Evolutionary conservation across 1,140 invertebrate genomes (phyloP).

Genomic region (Agrilus planipennis): DNA sequence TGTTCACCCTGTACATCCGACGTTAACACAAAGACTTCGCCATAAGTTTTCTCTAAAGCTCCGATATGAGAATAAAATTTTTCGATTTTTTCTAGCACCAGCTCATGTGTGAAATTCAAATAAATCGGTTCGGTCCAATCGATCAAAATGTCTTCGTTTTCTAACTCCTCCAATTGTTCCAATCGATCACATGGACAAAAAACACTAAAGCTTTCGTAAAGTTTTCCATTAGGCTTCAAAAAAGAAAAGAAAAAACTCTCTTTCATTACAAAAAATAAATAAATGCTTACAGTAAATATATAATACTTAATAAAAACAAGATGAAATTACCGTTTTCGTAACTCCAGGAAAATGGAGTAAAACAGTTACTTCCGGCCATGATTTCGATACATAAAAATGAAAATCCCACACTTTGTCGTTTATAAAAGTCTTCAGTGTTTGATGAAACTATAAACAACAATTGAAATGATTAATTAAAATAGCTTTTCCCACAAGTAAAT

Average conservation of each 20-base stretch:
- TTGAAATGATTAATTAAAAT: slow-evolving; percentile 13
- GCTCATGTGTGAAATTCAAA: slow-evolving; percentile 69
- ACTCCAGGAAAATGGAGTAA: slow-evolving; percentile 76
- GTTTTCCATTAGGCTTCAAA: slow-evolving; percentile 57
- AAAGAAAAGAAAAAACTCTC: slow-evolving; percentile 10
- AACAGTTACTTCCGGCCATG: slow-evolving; percentile 70
- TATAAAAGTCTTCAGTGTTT: slow-evolving; percentile 74
- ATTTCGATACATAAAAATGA: slow-evolving; percentile 75
- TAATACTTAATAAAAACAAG: neutral
- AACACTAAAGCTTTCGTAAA: slow-evolving; percentile 69
- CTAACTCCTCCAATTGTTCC: slow-evolving; percentile 53
- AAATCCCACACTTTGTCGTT: slow-evolving; percentile 78
- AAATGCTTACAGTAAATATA: neutral
- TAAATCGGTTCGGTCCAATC: slow-evolving; percentile 66
- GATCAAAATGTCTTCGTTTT: slow-evolving; percentile 59
- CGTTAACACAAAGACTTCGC: slow-evolving; percentile 57
- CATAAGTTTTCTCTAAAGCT: slow-evolving; percentile 57
- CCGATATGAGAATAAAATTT: slow-evolving; percentile 49
- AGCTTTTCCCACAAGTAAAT: neutral
- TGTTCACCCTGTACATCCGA: too few species aligned
- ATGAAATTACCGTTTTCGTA: slow-evolving; percentile 59
- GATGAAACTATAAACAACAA: slow-evolving; percentile 67
- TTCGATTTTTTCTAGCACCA: slow-evolving; percentile 60
- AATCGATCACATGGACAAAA: slow-evolving; percentile 65
- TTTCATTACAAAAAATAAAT: neutral